phyloP scores from a whole-genome alignment of 1,140 invertebrate genomes.

The Drosophila dunni region DNA sequence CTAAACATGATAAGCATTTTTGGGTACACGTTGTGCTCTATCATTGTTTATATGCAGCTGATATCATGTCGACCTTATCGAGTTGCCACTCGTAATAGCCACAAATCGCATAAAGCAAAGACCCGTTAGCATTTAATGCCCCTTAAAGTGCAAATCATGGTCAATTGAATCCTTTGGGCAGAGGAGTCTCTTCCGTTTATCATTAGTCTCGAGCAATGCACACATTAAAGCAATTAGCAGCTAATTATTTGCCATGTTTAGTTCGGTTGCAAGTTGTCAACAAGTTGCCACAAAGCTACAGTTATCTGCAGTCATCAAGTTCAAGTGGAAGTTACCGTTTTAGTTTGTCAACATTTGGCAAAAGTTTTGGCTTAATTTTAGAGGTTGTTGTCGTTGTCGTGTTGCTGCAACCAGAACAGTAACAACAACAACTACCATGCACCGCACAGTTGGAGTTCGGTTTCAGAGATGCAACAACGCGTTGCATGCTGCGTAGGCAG shows the following conservation, averaged over 20 bases:
- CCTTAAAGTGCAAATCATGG: slow-evolving; percentile 37
- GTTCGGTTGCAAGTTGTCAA: slow-evolving; percentile 33
- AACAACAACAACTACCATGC: slow-evolving; percentile 18
- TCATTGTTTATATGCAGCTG: slow-evolving; percentile 55
- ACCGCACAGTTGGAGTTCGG: slow-evolving; percentile 38
- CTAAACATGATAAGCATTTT: slow-evolving; percentile 63
- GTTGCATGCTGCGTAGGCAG: slow-evolving; percentile 57
- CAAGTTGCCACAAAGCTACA: slow-evolving; percentile 46
- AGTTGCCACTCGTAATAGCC: slow-evolving; percentile 16
- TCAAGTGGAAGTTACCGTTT: slow-evolving; percentile 62
- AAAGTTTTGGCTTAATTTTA: slow-evolving; percentile 55
- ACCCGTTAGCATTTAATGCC: slow-evolving; percentile 6
- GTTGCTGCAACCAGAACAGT: slow-evolving; percentile 13
- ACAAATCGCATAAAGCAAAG: not conserved
- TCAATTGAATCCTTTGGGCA: not conserved
- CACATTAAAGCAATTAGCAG: slow-evolving; percentile 76
- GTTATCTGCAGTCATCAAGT: slow-evolving; percentile 52
- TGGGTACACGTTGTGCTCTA: slow-evolving; percentile 46
- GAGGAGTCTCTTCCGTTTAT: slow-evolving; percentile 25
- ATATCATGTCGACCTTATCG: slow-evolving; percentile 45
- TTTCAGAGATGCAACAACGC: slow-evolving; percentile 30
- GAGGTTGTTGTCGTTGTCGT: slow-evolving; percentile 34
- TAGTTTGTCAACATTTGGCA: slow-evolving; percentile 72
- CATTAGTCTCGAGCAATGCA: slow-evolving; percentile 38
- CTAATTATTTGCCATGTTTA: slow-evolving; percentile 72